phyloP scores from a whole-genome alignment of 2,888 invertebrate species.

The Peribatodes rhomboidaria region DNA sequence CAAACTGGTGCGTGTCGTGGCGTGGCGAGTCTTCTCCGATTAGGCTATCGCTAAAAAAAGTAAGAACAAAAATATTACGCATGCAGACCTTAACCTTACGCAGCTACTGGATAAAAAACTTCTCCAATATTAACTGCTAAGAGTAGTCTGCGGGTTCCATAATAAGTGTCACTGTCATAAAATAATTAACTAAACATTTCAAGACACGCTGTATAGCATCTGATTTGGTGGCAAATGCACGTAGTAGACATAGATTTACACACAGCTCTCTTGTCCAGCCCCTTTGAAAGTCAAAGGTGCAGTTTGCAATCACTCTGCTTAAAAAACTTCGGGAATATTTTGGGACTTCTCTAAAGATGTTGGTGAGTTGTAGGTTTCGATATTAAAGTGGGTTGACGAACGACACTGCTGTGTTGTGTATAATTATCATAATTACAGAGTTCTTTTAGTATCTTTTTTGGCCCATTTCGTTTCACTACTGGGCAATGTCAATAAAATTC shows the following conservation, averaged over 20 bases:
- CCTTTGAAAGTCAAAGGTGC: constrained; percentile 40
- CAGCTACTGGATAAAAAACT: no score
- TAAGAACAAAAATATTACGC: no score
- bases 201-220: constrained; percentile 53
- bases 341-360: not conserved
- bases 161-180: no score
- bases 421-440: not conserved
- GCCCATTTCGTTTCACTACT: no score
- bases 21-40: no score
- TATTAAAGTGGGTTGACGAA: not conserved
- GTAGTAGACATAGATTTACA: constrained; percentile 73
- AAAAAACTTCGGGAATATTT: not conserved
- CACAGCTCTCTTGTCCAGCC: constrained; percentile 60
- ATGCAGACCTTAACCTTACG: no score
- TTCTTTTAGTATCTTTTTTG: not conserved
- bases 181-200: not conserved
- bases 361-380: not conserved
- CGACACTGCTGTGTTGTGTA: not conserved
- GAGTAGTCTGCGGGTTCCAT: no score
- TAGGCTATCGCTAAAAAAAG: no score
- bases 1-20: no score
- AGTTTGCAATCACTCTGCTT: constrained; percentile 21
- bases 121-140: no score
- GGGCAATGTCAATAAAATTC: no score
- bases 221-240: constrained; percentile 15